Conservation (phyloP, 1,140 invertebrate species). For the Drosophila asahinai region DNA sequence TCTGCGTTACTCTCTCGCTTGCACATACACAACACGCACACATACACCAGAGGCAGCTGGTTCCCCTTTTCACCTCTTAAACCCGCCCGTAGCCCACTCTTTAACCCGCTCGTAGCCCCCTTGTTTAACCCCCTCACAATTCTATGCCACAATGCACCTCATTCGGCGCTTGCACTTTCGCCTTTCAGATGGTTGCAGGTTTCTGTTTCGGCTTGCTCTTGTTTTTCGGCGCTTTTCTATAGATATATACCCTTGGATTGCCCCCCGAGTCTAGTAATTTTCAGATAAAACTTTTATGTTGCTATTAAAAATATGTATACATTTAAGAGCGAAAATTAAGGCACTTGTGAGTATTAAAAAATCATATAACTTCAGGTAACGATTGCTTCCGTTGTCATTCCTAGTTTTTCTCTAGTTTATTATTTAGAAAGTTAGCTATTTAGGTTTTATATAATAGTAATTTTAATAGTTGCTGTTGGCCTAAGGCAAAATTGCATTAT, state of each 20-base stretch:
- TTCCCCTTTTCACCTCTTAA: constrained; percentile 12
- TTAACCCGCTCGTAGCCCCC: neutral
- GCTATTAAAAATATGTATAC: neutral
- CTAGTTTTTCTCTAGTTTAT: neutral
- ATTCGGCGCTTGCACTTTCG: constrained; percentile 38
- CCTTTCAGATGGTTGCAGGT: constrained; percentile 33
- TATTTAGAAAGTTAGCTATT: neutral
- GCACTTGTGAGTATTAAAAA: constrained; percentile 3
- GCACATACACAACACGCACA: constrained; percentile 23
- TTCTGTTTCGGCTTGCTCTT: constrained; percentile 14
- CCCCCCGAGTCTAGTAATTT: constrained; percentile 18
- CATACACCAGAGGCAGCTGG: constrained; percentile 13
- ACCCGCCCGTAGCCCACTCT: neutral
- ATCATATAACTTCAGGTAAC: neutral
- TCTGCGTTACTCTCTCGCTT: constrained; percentile 57
- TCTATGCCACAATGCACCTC: constrained; percentile 51
- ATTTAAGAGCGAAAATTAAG: constrained; percentile 7
- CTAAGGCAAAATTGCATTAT: neutral
- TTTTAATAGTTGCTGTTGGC: too few species aligned
- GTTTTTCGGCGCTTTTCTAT: constrained; percentile 21
- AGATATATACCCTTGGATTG: neutral
- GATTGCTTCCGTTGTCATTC: neutral
- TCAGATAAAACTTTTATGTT: constrained; percentile 35
- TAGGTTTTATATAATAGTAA: neutral
- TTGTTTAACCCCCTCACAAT: constrained; percentile 20